Percentiles rank a stretch among this genome's conserved stretches.
phyloP scores from a whole-genome alignment of 2,797 vertebrate species.

The Enteromius fasciolatus region DNA sequence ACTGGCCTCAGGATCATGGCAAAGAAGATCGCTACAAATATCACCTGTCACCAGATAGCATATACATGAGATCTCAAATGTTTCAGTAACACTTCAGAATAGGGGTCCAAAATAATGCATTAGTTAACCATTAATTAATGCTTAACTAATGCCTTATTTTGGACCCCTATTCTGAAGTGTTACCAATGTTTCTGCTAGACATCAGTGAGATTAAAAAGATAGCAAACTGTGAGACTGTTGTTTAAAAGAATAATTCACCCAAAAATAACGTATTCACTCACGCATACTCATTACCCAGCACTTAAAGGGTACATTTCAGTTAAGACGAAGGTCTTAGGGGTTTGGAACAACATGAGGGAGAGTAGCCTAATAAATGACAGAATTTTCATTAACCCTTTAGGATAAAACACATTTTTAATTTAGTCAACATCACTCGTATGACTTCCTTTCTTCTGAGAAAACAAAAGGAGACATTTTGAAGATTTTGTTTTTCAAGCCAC shows the following conservation, averaged over 20 bases:
- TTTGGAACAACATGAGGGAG: too few relatives aligned
- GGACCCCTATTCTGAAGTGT: too few relatives aligned
- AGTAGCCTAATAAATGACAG: too few relatives aligned
- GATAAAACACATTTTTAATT: not conserved
- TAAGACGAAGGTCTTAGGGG: too few relatives aligned
- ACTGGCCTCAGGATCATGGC: conserved; percentile 82
- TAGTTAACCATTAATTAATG: too few relatives aligned
- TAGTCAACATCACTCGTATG: not conserved
- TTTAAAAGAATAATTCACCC: not conserved
- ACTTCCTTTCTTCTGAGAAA: not conserved
- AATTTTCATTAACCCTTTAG: too few relatives aligned
- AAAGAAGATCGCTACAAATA: conserved; percentile 82
- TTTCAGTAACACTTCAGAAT: too few relatives aligned
- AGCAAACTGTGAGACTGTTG: not conserved
- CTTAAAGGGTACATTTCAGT: not conserved
- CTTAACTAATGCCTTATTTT: too few relatives aligned
- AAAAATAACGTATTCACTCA: not conserved
- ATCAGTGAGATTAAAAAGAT: not conserved
- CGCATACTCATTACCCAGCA: not conserved
- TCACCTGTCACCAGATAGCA: conserved; percentile 69
- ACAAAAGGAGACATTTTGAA: not conserved
- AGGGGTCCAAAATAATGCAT: too few relatives aligned
- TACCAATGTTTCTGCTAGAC: not conserved
- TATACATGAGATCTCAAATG: not conserved
- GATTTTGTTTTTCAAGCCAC: not conserved